Base-by-base conservation (phyloP, 1,140 invertebrate genomes). In the Panulirus ornatus region DNA sequence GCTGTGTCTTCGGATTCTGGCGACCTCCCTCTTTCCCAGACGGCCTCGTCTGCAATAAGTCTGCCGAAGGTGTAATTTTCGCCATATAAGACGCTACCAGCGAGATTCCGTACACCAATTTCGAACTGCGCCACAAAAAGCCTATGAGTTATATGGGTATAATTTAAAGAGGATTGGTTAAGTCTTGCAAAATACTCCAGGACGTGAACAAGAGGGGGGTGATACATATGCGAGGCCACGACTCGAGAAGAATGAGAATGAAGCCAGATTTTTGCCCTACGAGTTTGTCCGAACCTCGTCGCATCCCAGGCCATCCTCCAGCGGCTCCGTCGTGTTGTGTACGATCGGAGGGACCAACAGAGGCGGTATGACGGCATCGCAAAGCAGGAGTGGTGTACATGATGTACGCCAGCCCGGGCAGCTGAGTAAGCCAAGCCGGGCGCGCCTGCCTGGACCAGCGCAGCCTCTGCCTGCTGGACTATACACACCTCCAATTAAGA, bases 401-500 rank as follows among this genome's bases (percentile, higher is more conserved):
- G n/a, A n/a, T n/a, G n/a, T n/a, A n/a, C n/a, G n/a, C n/a, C n/a
- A n/a, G n/a, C n/a, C n/a, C n/a, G 51, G 16, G 76, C 6, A 30
- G 22, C 6, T 22, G 30, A n/a, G 42, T 30, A 47, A n/a, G 78
- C 2, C 5, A 51, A 5, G 14, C 5, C 14, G 54, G 38, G 44
- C 44, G 44, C 14, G 44, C 54, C 22, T 83, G 79, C 30, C 16
- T 38, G 36, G 79, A 38, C 66, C 66, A 47, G 9, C 38, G 78
- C 30, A 30, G 11, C 19, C 38, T 70, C 81, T 36, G 36, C 66
- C 54, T 34, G 30, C 63, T 63, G 19, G 40, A 22, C 82, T 84
- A 40, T 47, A 40, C 83, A 84, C 83, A 73, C 83, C 83, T 47
- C 70, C 83, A 84, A 84, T 84, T 73, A 84, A 84, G 83, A 73